Base-by-base conservation (phyloP, 2,888 invertebrate genomes). In the Dione vanillae region DNA sequence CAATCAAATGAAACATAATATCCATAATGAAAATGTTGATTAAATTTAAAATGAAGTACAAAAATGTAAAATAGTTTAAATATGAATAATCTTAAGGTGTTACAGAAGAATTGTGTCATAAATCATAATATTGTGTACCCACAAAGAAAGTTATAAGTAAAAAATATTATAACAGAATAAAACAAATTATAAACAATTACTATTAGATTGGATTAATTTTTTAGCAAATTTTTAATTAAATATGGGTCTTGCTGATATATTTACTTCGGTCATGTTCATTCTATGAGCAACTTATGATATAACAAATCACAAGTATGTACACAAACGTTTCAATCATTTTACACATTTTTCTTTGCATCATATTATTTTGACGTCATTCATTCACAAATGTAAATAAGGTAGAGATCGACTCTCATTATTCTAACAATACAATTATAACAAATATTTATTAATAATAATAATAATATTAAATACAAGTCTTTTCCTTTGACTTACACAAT, bases 381-480 rank as follows among this genome's bases (percentile, higher is more conserved):
- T 27, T 27, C 2, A 3, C 27, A 27, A 27, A 27, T 3, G 27
- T 27, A 27, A 3, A 27, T 27, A 27, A 5, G 5, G 27, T 16
- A 16, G 10, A 49, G 11, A 52, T 16, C 56, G 16, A 40, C 16
- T 16, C 16, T 56, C 16, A 40, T 56, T 37, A 37, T 8, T 37
- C 16, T 56, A 20, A 56, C 11, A 56, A 45, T 45, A 61, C 6
- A n/a, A 6, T 43, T 61, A 61, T 12, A 59, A 59, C 12, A 59
- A 59, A 47, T 56, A 37, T 67, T 5, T 16, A 40, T 67, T 41
- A 41, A 51, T 14, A 67, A 61, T 51, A 51, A 37, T 19, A 61
- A 61, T 51, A 51, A 43, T 52, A 51, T 56, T 45, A 40, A 65
- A 14, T 37, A 49, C 45, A 58, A 67, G 52, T 61, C 61, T 61